These are phyloP conservation scores for Rhopalosiphum padi DNA, from an alignment of 1,140 invertebrate genomes.

Conservation along the genomic window DNA sequence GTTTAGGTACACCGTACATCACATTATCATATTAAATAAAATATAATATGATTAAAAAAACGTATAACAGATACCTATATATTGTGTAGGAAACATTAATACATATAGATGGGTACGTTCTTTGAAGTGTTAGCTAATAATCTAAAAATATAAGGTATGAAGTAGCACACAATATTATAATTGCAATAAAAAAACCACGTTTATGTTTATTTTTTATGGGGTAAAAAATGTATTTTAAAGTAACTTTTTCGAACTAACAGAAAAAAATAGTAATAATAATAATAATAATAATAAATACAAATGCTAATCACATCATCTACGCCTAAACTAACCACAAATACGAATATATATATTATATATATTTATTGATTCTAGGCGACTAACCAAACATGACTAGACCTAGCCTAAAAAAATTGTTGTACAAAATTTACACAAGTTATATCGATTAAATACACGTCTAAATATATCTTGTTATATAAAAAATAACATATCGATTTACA, in stretches of 20 bases:
- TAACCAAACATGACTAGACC: conserved; percentile 51
- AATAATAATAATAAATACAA: conserved; percentile 49
- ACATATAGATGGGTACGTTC: not conserved
- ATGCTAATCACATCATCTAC: conserved; percentile 46
- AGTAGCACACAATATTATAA: not conserved
- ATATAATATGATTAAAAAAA: not conserved
- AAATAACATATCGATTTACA: conserved; percentile 51
- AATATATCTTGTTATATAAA: conserved; percentile 48
- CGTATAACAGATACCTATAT: not conserved
- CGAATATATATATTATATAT: conserved; percentile 18
- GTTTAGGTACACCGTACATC: not conserved
- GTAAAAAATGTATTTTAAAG: conserved; percentile 51
- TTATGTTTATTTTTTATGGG: not conserved
- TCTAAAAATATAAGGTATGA: not conserved
- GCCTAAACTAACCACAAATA: conserved; percentile 1
- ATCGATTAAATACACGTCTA: conserved; percentile 40
- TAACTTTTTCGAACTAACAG: conserved; percentile 52
- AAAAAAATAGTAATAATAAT: conserved; percentile 27
- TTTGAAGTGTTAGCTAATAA: not conserved
- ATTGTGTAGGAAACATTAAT: not conserved
- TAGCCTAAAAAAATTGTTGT: conserved; percentile 39
- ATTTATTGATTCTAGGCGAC: conserved; percentile 10
- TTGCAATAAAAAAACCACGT: not conserved
- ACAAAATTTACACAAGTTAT: conserved; percentile 51
- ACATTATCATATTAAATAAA: not conserved